These are phyloP conservation scores for Tragelaphus buxtoni DNA, from an alignment of 2,113 vertebrate genomes.

Conservation along the genomic window DNA sequence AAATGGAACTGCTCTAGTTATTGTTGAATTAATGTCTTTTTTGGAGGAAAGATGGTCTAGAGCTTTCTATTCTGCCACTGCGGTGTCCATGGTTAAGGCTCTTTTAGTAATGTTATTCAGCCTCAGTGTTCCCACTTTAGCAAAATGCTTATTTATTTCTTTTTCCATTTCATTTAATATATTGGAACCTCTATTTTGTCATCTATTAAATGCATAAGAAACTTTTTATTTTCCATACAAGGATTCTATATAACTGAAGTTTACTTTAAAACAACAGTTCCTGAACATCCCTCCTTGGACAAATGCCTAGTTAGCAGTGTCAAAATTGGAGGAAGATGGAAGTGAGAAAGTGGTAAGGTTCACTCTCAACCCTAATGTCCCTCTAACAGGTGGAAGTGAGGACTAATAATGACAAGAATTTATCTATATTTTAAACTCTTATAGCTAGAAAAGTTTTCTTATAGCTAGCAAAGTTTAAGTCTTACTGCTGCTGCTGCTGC, in stretches of 20 bases:
- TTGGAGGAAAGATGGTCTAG: background rate
- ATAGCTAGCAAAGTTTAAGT: no score
- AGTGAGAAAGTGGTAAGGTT: background rate
- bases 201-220: background rate
- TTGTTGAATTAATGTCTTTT: background rate
- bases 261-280: background rate
- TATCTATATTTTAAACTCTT: background rate
- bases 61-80: background rate
- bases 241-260: background rate
- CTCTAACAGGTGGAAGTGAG: background rate
- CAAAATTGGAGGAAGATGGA: background rate
- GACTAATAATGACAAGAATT: background rate
- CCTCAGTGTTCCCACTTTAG: background rate
- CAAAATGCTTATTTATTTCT: background rate
- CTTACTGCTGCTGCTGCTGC: no score
- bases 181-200: background rate
- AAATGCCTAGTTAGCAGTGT: background rate
- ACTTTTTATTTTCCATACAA: background rate
- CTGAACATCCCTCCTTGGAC: background rate
- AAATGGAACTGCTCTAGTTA: background rate
- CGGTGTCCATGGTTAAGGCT: background rate
- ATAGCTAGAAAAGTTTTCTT: no score
- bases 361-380: background rate
- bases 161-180: background rate
- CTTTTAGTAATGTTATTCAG: background rate